These are phyloP conservation scores for Sclerodermus sp. DNA, from an alignment of 2,888 invertebrate species.

Conservation along the genomic window DNA sequence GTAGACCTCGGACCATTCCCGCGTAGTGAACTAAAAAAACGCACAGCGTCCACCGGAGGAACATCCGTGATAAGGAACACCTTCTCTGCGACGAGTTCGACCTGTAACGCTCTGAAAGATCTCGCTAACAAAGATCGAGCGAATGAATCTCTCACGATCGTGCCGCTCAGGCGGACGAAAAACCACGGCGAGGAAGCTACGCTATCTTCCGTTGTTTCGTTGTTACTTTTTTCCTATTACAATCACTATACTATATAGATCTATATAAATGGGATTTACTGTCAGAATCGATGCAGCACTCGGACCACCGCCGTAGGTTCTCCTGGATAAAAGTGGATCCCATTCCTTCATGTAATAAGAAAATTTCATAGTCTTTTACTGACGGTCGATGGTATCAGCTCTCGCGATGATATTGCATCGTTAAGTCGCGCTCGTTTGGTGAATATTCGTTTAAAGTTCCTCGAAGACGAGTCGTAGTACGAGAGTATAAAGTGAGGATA, in stretches of 20 bases:
- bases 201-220: constrained; percentile 19
- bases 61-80: no score
- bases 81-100: no score
- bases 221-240: constrained; percentile 35
- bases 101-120: constrained; percentile 52
- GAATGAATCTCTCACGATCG: constrained; percentile 19
- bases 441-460: no score
- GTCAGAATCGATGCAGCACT: constrained; percentile 28
- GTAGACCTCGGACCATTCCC: no score
- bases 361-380: no score
- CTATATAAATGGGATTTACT: constrained; percentile 41
- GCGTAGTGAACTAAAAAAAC: no score
- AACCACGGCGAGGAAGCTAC: constrained; percentile 16
- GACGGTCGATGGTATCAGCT: no score
- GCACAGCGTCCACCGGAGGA: no score
- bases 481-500: no score
- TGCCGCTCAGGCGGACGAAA: constrained; percentile 23
- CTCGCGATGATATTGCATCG: no score
- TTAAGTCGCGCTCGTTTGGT: no score
- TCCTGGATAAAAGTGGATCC: constrained; percentile 18
- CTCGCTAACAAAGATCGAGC: constrained; percentile 31
- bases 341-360: neutral
- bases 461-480: no score
- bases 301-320: constrained; percentile 40
- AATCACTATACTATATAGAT: constrained; percentile 35